Base-by-base conservation (phyloP, 2,113 vertebrate genomes). In the Puma concolor region DNA sequence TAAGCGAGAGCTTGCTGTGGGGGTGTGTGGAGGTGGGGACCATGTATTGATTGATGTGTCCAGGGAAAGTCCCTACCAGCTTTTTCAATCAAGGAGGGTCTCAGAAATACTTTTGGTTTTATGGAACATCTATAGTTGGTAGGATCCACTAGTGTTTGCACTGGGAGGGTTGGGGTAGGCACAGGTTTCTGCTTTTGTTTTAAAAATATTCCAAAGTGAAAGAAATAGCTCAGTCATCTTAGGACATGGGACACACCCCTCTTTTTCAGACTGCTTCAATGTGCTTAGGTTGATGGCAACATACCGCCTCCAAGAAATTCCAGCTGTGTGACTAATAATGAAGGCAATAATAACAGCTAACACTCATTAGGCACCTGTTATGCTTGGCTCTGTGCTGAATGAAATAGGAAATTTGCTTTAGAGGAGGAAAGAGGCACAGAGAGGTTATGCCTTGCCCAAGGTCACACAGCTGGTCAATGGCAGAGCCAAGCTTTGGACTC, bases 281-380 rank as follows among this genome's bases (percentile, higher is more conserved):
- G 69, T 92, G 29, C 80, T 88, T 36, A 21, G 74, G 54, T 80
- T 36, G 48, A 92, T 27, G 72, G 67, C 6, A 67, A 27, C 94
- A 92, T n/a, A 97, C 81, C 90, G 94, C 31, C 54, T 89, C 67
- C 5, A 33, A 0, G 17, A 74, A 72, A 76, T n/a, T 69, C 80
- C 83, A 96, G 95, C 98, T 95, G 87, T 76, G 93, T 36, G 23
- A 50, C 84, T 57, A 77, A 93, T 84, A 57, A 96, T 23, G 31
- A 88, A 76, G 36, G 50, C 80, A 38, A 44, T n/a, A 25, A 63
- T 11, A 57, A 33, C 63, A 52, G 38, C 77, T 50, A 33, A 66
- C 31, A 5, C 50, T 87, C 95, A 84, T 96, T 83, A 96, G 87
- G 76, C 90, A 76, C 90, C 79, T 96, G 92, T 38, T 92, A 72